Base-by-base conservation (phyloP, 2,797 vertebrate genomes). In the Arrhamphus sclerolepis region DNA sequence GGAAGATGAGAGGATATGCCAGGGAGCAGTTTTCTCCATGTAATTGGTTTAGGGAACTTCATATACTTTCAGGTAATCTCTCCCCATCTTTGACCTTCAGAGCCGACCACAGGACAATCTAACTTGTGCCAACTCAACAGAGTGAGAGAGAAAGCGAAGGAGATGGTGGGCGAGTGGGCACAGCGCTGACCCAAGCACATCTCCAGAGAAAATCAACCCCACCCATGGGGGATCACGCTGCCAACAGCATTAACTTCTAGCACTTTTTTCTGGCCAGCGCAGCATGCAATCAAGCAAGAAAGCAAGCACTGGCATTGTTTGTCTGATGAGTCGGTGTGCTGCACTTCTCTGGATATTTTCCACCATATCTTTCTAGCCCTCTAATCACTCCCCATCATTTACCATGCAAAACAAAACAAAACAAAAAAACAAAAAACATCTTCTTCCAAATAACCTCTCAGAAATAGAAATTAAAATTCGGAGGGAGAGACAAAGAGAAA, bases 111-210 rank as follows among this genome's bases (percentile, higher is more conserved):
- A 48, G 80, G 87, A 78, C 81, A 66, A 72, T 57, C 72, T 48
- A 77, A 81, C 75, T 66, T 75, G 51, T 46, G 62, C 76, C 80
- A 75, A 75, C 64, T 77, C 80, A 65, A 74, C 77, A 75, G 31
- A 72, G 70, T 11, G 24, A 73, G 72, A 46, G 68, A 53, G 70
- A 74, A 22, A 51, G 39, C 39, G 43, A 44, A 22, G 58, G 61
- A 48, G 42, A 28, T 64, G 46, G 59, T 47, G 60, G 59, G 55
- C n/a, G 55, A 63, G 74, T 61, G 53, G 73, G 71, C 74, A 80
- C 69, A 66, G 72, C 31, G 88, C 89, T 91, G 90, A 91, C 81
- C 75, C 31, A 89, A 86, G 89, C 89, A 89, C 67, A 89, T 87
- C 87, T 88, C 85, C 8, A 17, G 78, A 79, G 86, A 75, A 85